Percentiles rank a stretch among this genome's conserved stretches.
These are phyloP conservation scores for Burhinus oedicnemus DNA, from an alignment of 2,113 vertebrate genomes.

Conservation along the genomic window DNA sequence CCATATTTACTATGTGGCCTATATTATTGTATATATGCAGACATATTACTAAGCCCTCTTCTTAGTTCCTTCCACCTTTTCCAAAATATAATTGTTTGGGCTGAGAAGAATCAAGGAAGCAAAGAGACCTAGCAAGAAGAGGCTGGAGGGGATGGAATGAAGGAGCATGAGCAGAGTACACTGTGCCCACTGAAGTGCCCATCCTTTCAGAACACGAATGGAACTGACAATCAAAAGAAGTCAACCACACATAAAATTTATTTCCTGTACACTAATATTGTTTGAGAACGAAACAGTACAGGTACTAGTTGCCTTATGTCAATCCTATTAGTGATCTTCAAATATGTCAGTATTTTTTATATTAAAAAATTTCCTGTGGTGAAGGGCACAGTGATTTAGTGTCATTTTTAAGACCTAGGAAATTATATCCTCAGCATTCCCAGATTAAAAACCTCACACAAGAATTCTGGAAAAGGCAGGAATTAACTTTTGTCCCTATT, in stretches of 20 bases:
- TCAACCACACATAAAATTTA: not conserved
- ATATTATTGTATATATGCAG: not conserved
- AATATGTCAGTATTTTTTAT: not conserved
- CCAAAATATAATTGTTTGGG: not conserved
- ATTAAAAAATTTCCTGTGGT: not conserved
- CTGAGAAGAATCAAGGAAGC: not conserved
- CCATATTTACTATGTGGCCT: not conserved
- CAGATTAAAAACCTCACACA: not conserved
- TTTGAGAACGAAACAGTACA: not conserved
- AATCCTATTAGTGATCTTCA: not conserved
- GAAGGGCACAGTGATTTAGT: not conserved
- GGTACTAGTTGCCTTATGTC: not conserved
- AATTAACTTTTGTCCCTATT: not conserved
- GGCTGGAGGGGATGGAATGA: not conserved
- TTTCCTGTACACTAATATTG: not conserved
- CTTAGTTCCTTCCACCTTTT: not conserved
- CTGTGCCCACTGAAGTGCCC: not conserved
- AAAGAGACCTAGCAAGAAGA: not conserved
- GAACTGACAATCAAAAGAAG: not conserved
- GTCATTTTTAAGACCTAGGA: not conserved
- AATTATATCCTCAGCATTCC: not conserved
- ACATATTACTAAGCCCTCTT: not conserved
- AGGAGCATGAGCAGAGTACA: not conserved
- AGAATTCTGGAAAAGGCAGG: not conserved
- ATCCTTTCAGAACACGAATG: not conserved